Conservation (phyloP, 2,888 invertebrate genomes). For the Fissipunctia ypsillon region DNA sequence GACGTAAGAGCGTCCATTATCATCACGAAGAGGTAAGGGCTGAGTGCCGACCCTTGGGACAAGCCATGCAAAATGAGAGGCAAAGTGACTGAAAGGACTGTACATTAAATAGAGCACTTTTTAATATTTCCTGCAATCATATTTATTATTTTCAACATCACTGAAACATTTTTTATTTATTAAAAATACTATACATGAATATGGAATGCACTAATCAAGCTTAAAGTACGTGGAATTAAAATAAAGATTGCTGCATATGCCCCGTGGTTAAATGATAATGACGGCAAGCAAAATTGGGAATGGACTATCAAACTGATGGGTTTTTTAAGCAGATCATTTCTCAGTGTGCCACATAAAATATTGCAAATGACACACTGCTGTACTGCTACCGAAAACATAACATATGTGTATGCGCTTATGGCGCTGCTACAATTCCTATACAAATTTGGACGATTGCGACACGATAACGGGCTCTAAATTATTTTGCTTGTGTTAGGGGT, state of each 20-base stretch:
- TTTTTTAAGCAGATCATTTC: not conserved
- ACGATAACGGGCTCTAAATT: not conserved
- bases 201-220: slow-evolving; percentile 53
- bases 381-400: not conserved
- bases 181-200: slow-evolving; percentile 42
- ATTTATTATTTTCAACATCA: slow-evolving; percentile 41
- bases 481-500: not conserved
- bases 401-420: not conserved
- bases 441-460: slow-evolving; percentile 17
- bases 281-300: not conserved
- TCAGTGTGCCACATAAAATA: not conserved
- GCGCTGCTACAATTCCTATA: not conserved
- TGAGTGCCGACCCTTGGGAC: no score
- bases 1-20: no score
- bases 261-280: slow-evolving; percentile 14
- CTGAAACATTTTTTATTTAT: slow-evolving; percentile 36
- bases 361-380: not conserved
- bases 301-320: not conserved
- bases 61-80: no score
- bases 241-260: slow-evolving; percentile 49
- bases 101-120: slow-evolving; percentile 4
- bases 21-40: no score
- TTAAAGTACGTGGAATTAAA: slow-evolving; percentile 44
- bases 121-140: slow-evolving; percentile 11
- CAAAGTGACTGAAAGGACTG: no score